Base-by-base conservation (phyloP, 2,113 vertebrate genomes). In the Macheiramphus alcinus region DNA sequence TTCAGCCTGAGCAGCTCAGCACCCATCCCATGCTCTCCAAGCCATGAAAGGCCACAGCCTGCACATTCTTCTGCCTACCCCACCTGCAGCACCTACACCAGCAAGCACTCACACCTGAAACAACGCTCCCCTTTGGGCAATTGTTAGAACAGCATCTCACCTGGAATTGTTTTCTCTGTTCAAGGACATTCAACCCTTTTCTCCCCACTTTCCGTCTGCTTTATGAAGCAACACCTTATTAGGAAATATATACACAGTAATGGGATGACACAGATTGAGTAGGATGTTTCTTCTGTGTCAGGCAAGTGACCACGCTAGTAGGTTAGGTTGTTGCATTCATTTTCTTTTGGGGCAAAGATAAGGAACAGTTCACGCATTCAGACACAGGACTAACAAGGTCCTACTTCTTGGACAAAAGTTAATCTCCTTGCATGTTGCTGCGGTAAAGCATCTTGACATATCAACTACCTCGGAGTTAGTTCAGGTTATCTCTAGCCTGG, bases 21-120 rank as follows among this genome's bases (percentile, higher is more conserved):
- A 58, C 20, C 12, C 43, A 47, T 11, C 5, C 17, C 8, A 2
- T 26, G 14, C 17, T 47, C 42, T 42, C 20, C 25, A 50, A 66
- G 15, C 10, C 21, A 29, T 3, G 3, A 36, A 59, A 32, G 25
- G 13, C 19, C 61, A 43, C 0, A 0, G 16, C 4, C 16, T 32
- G 10, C 26, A 53, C 20, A 9, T 55, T 42, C n/a, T 31, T 85
- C 47, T 62, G 18, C 36, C 47, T 25, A 10, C 6, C 9, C 7
- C 27, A 38, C 11, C 45, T 7, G 9, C 12, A 67, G 26, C 40
- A 36, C 26, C 47, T 50, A 23, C 5, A 3, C 31, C 59, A 36
- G 22, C n/a, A 25, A 73, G 13, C 7, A 13, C 27, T 58, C 59
- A 18, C 42, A 38, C 16, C 42, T 47, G n/a, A 61, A 68, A 70